Percentiles rank a stretch among this genome's conserved stretches.
phyloP scores from a whole-genome alignment of 2,113 vertebrate genomes.

The Holacanthus passer region DNA sequence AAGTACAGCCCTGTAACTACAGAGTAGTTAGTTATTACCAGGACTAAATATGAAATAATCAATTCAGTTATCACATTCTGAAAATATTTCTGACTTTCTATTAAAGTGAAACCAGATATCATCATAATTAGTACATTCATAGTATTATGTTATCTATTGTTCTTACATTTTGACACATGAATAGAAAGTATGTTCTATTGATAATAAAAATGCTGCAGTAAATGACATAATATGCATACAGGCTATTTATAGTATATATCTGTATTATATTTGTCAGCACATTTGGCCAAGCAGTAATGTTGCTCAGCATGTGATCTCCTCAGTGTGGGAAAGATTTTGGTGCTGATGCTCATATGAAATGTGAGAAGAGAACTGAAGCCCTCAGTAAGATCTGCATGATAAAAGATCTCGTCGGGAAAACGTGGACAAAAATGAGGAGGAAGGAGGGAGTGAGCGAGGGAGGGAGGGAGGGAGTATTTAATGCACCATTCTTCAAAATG shows the following conservation, averaged over 20 bases:
- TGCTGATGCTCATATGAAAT: slow-evolving; percentile 15
- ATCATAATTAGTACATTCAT: too few relatives aligned
- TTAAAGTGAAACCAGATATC: too few relatives aligned
- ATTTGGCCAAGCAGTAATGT: neutral
- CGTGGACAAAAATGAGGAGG: slow-evolving; percentile 3
- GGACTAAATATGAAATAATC: neutral
- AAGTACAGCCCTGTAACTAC: too few relatives aligned
- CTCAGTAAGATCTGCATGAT: slow-evolving; percentile 30
- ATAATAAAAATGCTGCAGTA: neutral
- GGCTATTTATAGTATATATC: neutral
- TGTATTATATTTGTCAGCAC: neutral
- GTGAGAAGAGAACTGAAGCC: slow-evolving; percentile 23
- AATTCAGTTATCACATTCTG: neutral
- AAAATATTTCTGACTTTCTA: too few relatives aligned
- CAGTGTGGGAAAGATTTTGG: neutral
- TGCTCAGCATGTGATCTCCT: neutral
- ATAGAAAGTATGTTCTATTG: too few relatives aligned
- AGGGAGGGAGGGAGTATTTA: neutral
- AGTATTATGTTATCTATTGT: too few relatives aligned
- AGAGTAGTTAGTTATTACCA: too few relatives aligned
- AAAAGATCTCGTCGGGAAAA: slow-evolving; percentile 35
- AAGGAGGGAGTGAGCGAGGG: neutral
- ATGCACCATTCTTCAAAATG: slow-evolving; percentile 30
- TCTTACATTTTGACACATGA: too few relatives aligned
- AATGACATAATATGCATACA: neutral